Evolutionary conservation across 2,113 vertebrate genomes (phyloP), one percentile per base, ranked within the genome.

Genomic region (Felis catus): DNA sequence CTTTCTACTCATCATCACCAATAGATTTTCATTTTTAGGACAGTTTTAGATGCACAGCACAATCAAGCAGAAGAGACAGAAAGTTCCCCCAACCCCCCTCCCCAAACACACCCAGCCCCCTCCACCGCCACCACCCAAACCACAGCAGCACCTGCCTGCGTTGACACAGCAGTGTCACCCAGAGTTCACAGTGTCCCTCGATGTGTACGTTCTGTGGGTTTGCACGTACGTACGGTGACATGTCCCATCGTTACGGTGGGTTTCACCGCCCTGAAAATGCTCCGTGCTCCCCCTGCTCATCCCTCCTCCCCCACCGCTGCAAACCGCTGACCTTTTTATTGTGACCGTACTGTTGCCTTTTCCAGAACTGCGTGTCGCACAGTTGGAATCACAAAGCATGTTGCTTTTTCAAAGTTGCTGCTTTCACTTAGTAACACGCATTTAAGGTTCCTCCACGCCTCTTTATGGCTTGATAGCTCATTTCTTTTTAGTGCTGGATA

Each of bases 141-240:
- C 5, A 2, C 12, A 16, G 8, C 0, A 0, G 71, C 0, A 1
- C 33, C 0, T 2, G 0, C 63, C 41, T 23, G 1, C 13, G 0
- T 1, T 1, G 53, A 21, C 25, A 18, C 63, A 1, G 13, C 4
- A 0, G 2, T 4, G 9, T 31, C 33, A 1, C n/a, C 13, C 36
- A 8, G 11, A 21, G 31, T 12, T 39, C 39, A 1, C 8, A 0
- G 14, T 23, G 45, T 45, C 45, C 45, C 45, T 45, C 45, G 31
- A 27, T 5, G 18, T 6, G 3, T 19, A 1, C 7, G 0, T 82
- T 16, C 8, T 19, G 10, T 18, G 1, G 23, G 61, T 70, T 41
- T 71, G 68, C 51, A 3, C 31, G 48, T 14, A 15, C 2, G 4
- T 7, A 1, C 2, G 2, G 0, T 41, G 70, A 39, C 45, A 0